Evolutionary conservation across 1,140 invertebrate genomes (phyloP).

Genomic region (Rhopalosiphum padi): DNA sequence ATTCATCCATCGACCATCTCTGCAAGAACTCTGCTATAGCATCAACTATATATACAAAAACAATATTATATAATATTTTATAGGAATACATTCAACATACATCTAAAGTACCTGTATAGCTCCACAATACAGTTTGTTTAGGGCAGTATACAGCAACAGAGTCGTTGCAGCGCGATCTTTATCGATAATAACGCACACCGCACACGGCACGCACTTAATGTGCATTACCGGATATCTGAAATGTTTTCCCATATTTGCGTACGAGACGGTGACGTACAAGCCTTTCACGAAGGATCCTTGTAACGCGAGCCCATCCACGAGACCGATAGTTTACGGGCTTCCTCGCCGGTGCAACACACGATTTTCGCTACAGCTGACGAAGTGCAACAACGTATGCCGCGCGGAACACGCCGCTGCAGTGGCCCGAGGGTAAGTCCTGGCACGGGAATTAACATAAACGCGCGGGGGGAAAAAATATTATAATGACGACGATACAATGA

Average conservation of each 20-base stretch:
- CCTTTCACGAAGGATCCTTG: not conserved
- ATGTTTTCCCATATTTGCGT: not conserved
- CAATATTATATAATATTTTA: no score
- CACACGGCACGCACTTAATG: no score
- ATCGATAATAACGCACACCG: no score
- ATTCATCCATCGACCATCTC: no score
- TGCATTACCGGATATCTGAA: not conserved
- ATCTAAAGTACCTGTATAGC: no score
- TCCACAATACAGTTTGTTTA: no score
- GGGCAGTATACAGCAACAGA: no score
- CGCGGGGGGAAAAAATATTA: not conserved
- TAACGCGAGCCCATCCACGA: not conserved
- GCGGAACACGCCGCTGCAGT: not conserved
- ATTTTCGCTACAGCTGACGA: not conserved
- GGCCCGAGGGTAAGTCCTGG: not conserved
- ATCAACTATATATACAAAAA: no score
- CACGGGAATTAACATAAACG: not conserved
- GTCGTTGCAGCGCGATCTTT: no score
- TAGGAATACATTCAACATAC: no score
- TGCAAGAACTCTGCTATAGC: no score
- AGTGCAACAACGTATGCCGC: not conserved
- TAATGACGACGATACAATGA: not conserved
- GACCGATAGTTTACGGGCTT: not conserved
- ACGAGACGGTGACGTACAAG: not conserved
- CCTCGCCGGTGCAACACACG: not conserved